Evolutionary conservation across 2,113 vertebrate species (phyloP), one percentile per base, ranked within the genome.

Genomic region (Varanus komodoensis): DNA sequence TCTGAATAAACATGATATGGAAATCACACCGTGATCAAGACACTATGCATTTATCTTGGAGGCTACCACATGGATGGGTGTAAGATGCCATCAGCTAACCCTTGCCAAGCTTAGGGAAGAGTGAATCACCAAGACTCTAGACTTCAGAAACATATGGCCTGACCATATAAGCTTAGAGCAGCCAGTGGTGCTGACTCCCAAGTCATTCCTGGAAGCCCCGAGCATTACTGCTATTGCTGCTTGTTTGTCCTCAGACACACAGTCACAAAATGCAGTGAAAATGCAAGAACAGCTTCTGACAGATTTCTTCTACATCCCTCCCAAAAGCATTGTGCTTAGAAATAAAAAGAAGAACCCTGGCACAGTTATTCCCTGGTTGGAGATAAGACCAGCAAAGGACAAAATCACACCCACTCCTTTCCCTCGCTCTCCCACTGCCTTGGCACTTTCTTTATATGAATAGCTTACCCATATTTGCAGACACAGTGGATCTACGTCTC

Each of bases 1-100:
- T 95, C 95, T 96, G 96, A 96, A 97, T 97, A 97, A 96, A 97
- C 95, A 96, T 97, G 96, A 96, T 95, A 97, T 97, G 96, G 95
- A 96, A 97, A 96, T 97, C 75, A 44, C 54, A 8, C 79, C 89
- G 82, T 94, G 92, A 95, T 93, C 91, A 93, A 94, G 57, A 92
- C 93, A 94, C 91, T 78, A 80, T 61, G 91, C 86, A 93, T 96
- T 95, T 94, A 88, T 95, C 95, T 92, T 61, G 75, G 87, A 95
- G 92, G 86, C 75, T 90, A 84, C 80, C 90, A 93, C 32, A 8
- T 75, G 77, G 90, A 79, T 81, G 82, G 87, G 86, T 92, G 48
- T 1, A 11, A 96, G 93, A 94, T 92, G 90, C n/a, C 89, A 94
- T 94, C 91, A 96, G 89, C 32, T 94, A 94, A 95, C 91, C 15